Percentiles rank a stretch among this genome's conserved stretches.
These are phyloP conservation scores for Luffia ferchaultella DNA, from an alignment of 2,888 invertebrate species.

Conservation along the genomic window DNA sequence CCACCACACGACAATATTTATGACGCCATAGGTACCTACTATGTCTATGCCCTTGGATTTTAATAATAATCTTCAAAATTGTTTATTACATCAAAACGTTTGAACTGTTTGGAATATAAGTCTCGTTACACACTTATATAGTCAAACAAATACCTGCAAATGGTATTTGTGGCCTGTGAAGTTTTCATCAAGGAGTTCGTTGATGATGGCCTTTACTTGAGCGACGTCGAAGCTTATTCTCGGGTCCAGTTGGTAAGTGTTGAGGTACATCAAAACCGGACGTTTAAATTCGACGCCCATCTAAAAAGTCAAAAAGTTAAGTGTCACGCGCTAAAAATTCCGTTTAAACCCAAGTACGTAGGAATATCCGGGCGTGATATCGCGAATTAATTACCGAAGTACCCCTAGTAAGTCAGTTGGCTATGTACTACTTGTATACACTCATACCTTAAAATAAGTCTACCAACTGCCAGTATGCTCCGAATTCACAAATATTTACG, in stretches of 20 bases:
- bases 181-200: constrained; percentile 27
- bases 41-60: too few relatives aligned
- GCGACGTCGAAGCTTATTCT: constrained; percentile 22
- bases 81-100: too few relatives aligned
- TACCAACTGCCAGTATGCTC: too few relatives aligned
- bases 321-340: not conserved
- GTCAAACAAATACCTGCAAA: constrained; percentile 24
- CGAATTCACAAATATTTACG: too few relatives aligned
- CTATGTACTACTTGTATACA: not conserved
- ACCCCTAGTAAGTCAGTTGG: not conserved
- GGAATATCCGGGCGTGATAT: too few relatives aligned
- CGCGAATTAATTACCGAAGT: too few relatives aligned
- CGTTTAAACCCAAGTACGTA: not conserved
- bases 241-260: constrained; percentile 43
- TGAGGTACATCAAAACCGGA: constrained; percentile 29
- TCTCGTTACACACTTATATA: too few relatives aligned
- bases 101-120: too few relatives aligned
- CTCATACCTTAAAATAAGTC: too few relatives aligned
- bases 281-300: constrained; percentile 41
- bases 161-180: constrained; percentile 40
- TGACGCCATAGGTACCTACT: too few relatives aligned
- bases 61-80: too few relatives aligned
- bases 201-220: constrained; percentile 21
- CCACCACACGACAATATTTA: too few relatives aligned
- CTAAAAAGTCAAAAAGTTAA: constrained; percentile 20